Conservation (phyloP, 2,888 invertebrate species). For the Amaurobius ferox region DNA sequence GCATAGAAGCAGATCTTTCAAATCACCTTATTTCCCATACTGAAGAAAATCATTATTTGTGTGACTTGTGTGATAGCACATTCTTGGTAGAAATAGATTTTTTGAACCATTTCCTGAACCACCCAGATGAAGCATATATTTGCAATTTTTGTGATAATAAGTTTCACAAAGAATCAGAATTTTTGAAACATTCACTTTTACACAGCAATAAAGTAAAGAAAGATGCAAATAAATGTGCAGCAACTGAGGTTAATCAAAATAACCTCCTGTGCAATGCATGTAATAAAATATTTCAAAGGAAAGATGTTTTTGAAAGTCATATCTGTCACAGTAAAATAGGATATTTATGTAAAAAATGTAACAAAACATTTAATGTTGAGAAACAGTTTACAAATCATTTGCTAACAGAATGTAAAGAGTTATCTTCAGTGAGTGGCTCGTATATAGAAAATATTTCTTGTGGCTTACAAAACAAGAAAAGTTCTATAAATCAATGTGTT, state of each 20-base stretch:
- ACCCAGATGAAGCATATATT: neutral
- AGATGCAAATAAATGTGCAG: no score
- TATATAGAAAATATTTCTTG: neutral
- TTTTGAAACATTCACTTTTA: no score
- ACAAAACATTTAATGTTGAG: neutral
- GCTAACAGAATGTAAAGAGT: neutral
- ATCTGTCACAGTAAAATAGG: neutral
- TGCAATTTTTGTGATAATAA: neutral
- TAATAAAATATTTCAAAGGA: neutral
- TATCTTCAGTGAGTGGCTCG: neutral
- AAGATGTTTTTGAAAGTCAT: neutral
- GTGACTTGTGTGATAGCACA: neutral
- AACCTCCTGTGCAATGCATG: neutral
- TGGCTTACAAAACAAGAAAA: no score
- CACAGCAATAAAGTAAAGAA: no score
- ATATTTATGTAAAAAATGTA: neutral
- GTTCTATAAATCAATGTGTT: no score
- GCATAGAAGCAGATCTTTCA: neutral
- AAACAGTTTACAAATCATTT: neutral
- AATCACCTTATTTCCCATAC: neutral
- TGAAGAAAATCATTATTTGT: neutral
- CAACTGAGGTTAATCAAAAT: no score
- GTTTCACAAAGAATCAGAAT: neutral
- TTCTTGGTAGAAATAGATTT: neutral
- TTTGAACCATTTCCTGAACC: neutral